These are phyloP conservation scores for Varroa destructor DNA, from an alignment of 1,140 invertebrate species.

Conservation along the genomic window DNA sequence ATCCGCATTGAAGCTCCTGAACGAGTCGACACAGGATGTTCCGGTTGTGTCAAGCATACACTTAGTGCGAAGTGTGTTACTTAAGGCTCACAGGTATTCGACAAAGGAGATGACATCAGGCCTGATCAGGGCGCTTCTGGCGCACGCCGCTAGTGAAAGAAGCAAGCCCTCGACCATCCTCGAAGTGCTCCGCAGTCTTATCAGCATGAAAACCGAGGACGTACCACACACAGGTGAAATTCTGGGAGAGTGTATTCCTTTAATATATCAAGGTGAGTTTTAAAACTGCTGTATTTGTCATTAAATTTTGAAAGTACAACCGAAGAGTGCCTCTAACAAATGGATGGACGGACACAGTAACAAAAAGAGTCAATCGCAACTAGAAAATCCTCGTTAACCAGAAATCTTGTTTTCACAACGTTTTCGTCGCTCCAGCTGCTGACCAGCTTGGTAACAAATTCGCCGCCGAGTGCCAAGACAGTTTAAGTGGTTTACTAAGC, in stretches of 20 bases:
- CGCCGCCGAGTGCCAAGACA: conserved; percentile 6
- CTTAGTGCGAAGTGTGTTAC: not conserved
- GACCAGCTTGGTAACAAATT: conserved; percentile 5
- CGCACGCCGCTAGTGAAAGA: conserved; percentile 4
- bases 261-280: conserved; percentile 4
- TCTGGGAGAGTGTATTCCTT: not conserved
- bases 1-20: not conserved
- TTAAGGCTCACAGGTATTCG: conserved; percentile 10
- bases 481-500: conserved; percentile 6
- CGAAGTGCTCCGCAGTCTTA: not conserved
- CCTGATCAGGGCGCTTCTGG: not conserved
- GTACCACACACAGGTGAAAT: conserved; percentile 7
- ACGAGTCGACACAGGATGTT: not conserved
- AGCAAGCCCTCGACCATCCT: not conserved
- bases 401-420: no score
- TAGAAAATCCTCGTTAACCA: no score
- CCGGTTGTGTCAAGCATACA: conserved; percentile 4
- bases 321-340: no score
- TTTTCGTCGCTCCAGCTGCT: not conserved
- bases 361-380: no score
- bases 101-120: not conserved
- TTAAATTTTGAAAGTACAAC: no score
- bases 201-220: not conserved
- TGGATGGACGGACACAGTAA: no score
- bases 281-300: no score